Evolutionary conservation across 1,140 invertebrate genomes (phyloP), one percentile per base, ranked within the genome.

Genomic region (Brachionus manjavacas): DNA sequence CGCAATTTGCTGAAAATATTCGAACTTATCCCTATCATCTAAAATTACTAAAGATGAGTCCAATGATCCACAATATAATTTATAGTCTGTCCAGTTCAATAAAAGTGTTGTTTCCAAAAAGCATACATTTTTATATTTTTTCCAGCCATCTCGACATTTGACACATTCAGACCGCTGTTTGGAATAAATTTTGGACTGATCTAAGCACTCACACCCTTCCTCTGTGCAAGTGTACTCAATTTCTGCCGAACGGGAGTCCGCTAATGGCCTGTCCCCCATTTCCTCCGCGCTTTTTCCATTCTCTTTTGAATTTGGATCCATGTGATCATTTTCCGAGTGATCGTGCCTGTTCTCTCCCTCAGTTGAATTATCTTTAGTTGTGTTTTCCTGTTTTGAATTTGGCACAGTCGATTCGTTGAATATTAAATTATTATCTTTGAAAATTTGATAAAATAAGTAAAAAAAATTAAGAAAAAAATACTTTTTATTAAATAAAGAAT

Each of bases 81-180:
- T 14, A 49, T 49, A 76, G 25, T 76, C 72, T 20, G 6, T 25
- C 72, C 72, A 76, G 25, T 76, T 49, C 11, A 46, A 23, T 12
- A 49, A 28, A 9, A 23, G 12, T 14, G 20, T 20, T 46, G 23
- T 49, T 25, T 49, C 43, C 16, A 49, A 25, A 76, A 28, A 76
- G 14, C 72, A 76, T 6, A n/a, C 12, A 28, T 76, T 76, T 49
- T 76, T 52, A 20, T 76, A 76, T 12, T 11, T 11, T 49, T 25
- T 49, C 72, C 72, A 76, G 46, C 72, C 72, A 3, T 46, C 20
- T 46, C 43, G 11, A 76, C 72, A 76, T 49, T 49, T 76, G 20
- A 49, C 72, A 52, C 72, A 76, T 49, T 25, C 25, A 25, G 39
- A 49, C 25, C 3, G 23, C 3, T 43, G 28, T 49, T 49, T 20